These are phyloP conservation scores for Neotoma lepida DNA, from an alignment of 2,113 vertebrate genomes.

Conservation along the genomic window DNA sequence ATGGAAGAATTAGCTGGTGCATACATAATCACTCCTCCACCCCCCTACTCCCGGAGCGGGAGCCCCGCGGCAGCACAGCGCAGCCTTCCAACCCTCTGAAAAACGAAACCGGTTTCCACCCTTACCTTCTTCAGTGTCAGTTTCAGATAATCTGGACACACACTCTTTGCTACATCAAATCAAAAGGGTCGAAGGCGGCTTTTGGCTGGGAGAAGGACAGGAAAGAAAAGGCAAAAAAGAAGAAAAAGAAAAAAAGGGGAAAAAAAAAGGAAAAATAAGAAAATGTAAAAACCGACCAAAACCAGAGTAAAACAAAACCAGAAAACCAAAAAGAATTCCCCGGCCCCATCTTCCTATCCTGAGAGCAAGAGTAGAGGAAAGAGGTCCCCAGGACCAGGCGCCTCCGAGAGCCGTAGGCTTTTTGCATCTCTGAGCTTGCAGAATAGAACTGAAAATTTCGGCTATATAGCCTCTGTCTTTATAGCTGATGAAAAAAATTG, in stretches of 20 bases:
- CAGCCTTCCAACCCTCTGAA: slow-evolving; percentile 83
- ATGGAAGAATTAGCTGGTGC: slow-evolving; percentile 77
- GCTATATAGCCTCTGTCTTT: slow-evolving; percentile 99
- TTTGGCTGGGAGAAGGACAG: slow-evolving; percentile 84
- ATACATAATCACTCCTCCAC: slow-evolving; percentile 80
- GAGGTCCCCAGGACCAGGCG: slow-evolving; percentile 88
- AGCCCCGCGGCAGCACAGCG: slow-evolving; percentile 72
- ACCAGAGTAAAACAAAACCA: slow-evolving; percentile 74
- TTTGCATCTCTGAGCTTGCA: slow-evolving; percentile 92
- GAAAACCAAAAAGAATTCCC: slow-evolving; percentile 78
- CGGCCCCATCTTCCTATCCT: slow-evolving; percentile 84
- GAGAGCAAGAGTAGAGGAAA: slow-evolving; percentile 83
- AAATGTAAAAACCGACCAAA: slow-evolving; percentile 63
- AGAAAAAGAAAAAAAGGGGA: background rate
- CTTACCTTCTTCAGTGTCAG: slow-evolving; percentile 90
- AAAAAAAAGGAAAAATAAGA: slow-evolving; percentile 68
- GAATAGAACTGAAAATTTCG: slow-evolving; percentile 98
- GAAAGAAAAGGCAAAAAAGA: slow-evolving; percentile 69
- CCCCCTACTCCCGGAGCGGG: slow-evolving; percentile 78
- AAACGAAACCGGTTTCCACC: slow-evolving; percentile 83
- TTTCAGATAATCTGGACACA: slow-evolving; percentile 84
- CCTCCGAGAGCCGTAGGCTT: slow-evolving; percentile 88
- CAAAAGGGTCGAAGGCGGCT: slow-evolving; percentile 81
- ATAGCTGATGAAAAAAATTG: slow-evolving; percentile 99
- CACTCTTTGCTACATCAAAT: slow-evolving; percentile 85